Conservation (phyloP, 2,888 invertebrate species). For the Rhingia rostrata region DNA sequence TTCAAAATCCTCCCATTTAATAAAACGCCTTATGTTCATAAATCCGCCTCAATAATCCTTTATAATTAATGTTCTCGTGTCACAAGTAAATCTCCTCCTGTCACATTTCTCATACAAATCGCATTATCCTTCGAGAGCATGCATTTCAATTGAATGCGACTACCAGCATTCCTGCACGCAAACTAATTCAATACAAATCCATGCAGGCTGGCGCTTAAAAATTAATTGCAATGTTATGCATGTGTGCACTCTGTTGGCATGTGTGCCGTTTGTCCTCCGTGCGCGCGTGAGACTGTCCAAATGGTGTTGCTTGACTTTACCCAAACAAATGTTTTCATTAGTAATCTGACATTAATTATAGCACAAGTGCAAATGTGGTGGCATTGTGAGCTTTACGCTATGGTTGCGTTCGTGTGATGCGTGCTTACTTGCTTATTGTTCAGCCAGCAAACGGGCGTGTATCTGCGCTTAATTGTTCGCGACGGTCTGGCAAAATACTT, state of each 20-base stretch:
- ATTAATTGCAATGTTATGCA: conserved; percentile 31
- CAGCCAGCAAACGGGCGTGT: background rate
- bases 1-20: too few relatives aligned
- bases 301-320: conserved; percentile 27
- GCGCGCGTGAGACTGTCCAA: conserved; percentile 26
- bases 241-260: background rate
- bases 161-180: conserved; percentile 44
- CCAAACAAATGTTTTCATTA: conserved; percentile 60
- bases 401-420: background rate
- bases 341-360: conserved; percentile 42
- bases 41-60: conserved; percentile 1
- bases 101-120: conserved; percentile 26
- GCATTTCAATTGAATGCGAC: conserved; percentile 26
- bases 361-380: background rate
- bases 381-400: background rate
- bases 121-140: conserved; percentile 34
- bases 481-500: background rate
- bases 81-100: conserved; percentile 25
- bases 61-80: conserved; percentile 3
- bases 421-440: background rate
- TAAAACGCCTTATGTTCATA: background rate
- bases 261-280: background rate
- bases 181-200: conserved; percentile 42
- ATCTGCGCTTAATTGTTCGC: background rate
- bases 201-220: background rate